Conservation (phyloP, 2,113 vertebrate species). For the Gadus chalcogrammus region DNA sequence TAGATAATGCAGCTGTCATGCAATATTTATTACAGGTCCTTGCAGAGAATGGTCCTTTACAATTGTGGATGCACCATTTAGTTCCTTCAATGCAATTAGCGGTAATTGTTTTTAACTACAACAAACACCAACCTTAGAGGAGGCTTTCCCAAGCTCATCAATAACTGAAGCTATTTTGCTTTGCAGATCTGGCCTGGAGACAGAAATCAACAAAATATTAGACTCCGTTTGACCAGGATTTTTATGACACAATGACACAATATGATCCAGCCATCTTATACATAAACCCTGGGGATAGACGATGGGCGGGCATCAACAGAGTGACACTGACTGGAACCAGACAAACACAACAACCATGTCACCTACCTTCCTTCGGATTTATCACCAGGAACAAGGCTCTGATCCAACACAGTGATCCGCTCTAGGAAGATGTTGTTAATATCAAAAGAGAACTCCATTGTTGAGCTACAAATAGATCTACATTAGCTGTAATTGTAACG, state of each 20-base stretch:
- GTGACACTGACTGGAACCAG: no score
- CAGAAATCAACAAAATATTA: background rate
- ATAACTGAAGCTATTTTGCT: slow-evolving; percentile 62
- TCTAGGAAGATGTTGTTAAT: slow-evolving; percentile 68
- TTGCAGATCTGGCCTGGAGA: slow-evolving; percentile 63
- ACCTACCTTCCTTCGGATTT: slow-evolving; percentile 63
- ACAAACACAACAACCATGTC: background rate
- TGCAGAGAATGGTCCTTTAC: background rate
- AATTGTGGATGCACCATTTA: background rate
- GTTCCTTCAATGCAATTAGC: background rate
- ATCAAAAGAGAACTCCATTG: slow-evolving; percentile 72
- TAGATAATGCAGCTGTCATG: background rate
- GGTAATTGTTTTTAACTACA: background rate
- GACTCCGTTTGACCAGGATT: background rate
- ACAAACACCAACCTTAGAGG: slow-evolving; percentile 64
- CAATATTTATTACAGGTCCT: background rate
- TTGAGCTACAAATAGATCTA: background rate
- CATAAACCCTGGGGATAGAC: no score
- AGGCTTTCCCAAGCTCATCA: slow-evolving; percentile 76
- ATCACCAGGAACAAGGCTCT: slow-evolving; percentile 54
- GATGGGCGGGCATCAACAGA: no score
- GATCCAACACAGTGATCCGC: slow-evolving; percentile 69
- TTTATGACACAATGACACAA: no score
- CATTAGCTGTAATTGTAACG: background rate
- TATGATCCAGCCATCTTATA: no score